Evolutionary conservation across 1,140 invertebrate species (phyloP).

Genomic region (Drosophila varians): DNA sequence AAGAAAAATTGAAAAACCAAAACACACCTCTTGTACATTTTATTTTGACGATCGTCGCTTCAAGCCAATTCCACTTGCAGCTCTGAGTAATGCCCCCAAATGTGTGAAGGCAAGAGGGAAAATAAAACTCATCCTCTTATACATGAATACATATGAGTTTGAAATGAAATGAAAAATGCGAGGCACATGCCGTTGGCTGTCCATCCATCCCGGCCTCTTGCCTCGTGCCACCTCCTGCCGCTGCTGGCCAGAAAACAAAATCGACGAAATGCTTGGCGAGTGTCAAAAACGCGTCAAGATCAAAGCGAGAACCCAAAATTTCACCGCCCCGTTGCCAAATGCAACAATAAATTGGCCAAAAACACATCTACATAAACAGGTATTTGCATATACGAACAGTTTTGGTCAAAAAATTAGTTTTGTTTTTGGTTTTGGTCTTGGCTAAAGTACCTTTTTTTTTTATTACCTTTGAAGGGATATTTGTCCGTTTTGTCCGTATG

Average conservation of each 20-base stretch:
- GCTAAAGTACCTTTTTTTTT: background rate
- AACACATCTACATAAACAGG: conserved; percentile 6
- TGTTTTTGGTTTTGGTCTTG: background rate
- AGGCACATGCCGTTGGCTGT: conserved; percentile 59
- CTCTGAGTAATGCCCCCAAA: conserved; percentile 71
- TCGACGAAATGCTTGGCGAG: conserved; percentile 52
- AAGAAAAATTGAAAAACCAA: background rate
- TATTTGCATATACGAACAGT: background rate
- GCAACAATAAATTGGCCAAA: conserved; percentile 77
- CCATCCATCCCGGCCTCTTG: too few relatives aligned
- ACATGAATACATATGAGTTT: conserved; percentile 14
- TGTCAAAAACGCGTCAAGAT: conserved; percentile 81
- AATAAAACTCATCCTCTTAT: conserved; percentile 29
- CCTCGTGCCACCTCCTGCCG: background rate
- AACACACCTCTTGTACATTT: conserved; percentile 14
- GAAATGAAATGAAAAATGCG: conserved; percentile 60
- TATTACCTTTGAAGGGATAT: background rate
- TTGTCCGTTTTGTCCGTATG: background rate
- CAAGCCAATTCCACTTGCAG: conserved; percentile 45
- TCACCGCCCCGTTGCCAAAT: conserved; percentile 73
- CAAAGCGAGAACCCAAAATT: conserved; percentile 72
- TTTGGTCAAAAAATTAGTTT: background rate
- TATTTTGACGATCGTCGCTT: conserved; percentile 50
- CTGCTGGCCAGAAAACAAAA: conserved; percentile 5
- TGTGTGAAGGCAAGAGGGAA: conserved; percentile 25